Evolutionary conservation across 2,113 vertebrate species (phyloP), one percentile per base, ranked within the genome.

Genomic region (Martes martes): DNA sequence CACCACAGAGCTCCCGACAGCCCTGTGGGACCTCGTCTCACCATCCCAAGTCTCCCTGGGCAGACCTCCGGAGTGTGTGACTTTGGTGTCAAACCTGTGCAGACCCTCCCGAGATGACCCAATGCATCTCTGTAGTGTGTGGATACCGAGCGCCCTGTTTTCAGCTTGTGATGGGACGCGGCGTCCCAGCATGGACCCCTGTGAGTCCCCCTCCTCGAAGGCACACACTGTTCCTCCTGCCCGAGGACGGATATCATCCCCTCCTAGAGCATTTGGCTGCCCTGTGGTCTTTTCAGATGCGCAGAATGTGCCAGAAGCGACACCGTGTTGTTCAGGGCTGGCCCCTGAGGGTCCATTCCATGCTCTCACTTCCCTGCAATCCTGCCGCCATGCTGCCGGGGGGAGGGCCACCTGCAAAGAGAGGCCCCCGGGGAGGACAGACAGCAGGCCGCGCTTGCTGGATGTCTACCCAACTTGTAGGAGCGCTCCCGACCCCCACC

Each of bases 391-490:
- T 63, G 23, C 57, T 59, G 57, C 7, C 7, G 3, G 21, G 57
- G 19, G 57, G 11, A 9, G 8, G 13, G 33, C 14, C 24, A 6
- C 59, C 3, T 36, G 33, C 36, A 28, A 6, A 55, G 52, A 76
- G 4, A 21, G 24, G 16, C 7, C 61, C 26, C 18, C 11, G 0
- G 23, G 45, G 47, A 36, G 8, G 78, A 36, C 23, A 39, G 47
- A 13, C 47, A 2, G 2, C 6, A 2, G 65, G 3, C 14, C 4
- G 21, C 14, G 42, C 23, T 19, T 0, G 61, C 23, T 1, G 0
- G 36, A 7, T 4, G 24, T n/a, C 19, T 11, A 15, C n/a, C 21
- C 33, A n/a, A 16, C 16, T 4, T 0, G 7, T 45, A 16, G 15
- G 69, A 33, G 18, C 1, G 36, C 57, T 24, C 21, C 57, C 6